Evolutionary conservation across 1,140 invertebrate genomes (phyloP), one percentile per base, ranked within the genome.

Genomic region (Geopemphigus sp.): DNA sequence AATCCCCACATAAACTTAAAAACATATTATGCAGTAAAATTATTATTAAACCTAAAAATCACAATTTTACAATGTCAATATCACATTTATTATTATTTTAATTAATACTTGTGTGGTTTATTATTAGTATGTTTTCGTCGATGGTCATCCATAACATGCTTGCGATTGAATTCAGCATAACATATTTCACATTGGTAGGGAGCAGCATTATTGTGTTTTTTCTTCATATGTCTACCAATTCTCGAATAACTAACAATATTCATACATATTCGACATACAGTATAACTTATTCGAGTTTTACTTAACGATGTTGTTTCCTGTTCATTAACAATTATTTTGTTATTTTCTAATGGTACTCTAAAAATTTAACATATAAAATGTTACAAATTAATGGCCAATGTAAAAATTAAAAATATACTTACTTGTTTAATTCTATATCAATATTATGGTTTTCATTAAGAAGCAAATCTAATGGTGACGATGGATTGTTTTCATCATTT

Each of bases 131-230:
- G 73, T 47, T 78, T 78, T 45, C 73, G n/a, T 19, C 73, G 32
- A 47, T 78, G 73, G 26, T 78, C 73, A 61, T 78, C 73, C 73
- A 78, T 78, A 1, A 78, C 12, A n/a, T 78, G 74, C 10, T 78
- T 78, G 39, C 74, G 39, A 47, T 78, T 78, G 24, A 78, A 78
- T 10, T 78, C 74, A 47, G 74, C 56, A 26, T 50, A 15, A 63
- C 74, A 78, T 63, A 63, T 63, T 2, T 63, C 57, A 50, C 74
- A 78, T 29, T 78, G 74, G 17, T 78, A 78, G 12, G 74, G 74
- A 11, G 74, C 74, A 63, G 74, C 74, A 78, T 61, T 78, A 61
- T 78, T 78, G 4, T 78, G 74, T 47, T 78, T 78, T 78, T 78
- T 63, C 22, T 59, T 63, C 74, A 78, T 78, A 50, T 78, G 74